phyloP scores from a whole-genome alignment of 2,888 invertebrate species.

The Harmothoe impar region DNA sequence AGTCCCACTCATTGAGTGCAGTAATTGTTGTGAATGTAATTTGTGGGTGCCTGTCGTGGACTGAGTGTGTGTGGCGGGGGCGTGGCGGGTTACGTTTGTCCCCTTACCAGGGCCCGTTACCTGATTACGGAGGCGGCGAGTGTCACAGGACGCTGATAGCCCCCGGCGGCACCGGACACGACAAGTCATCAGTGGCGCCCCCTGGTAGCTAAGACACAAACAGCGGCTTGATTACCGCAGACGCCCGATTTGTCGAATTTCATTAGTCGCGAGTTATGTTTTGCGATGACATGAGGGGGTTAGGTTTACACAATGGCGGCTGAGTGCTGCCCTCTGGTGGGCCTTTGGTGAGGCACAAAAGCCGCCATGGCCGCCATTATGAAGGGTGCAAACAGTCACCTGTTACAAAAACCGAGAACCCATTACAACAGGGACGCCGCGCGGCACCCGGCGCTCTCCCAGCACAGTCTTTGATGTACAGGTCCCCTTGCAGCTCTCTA shows the following conservation, averaged over 20 bases:
- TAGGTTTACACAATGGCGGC: conserved; percentile 22
- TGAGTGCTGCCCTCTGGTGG: background rate
- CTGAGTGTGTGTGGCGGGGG: conserved; percentile 1
- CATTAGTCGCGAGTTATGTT: conserved; percentile 56
- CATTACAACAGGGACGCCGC: conserved; percentile 39
- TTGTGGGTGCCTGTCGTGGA: background rate
- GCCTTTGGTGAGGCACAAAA: background rate
- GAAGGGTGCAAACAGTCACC: conserved; percentile 53
- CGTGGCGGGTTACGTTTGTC: background rate
- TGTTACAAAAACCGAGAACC: conserved; percentile 60
- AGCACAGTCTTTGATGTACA: conserved; percentile 31
- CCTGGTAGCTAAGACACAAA: conserved; percentile 20
- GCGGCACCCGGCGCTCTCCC: background rate
- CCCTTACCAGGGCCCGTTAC: background rate
- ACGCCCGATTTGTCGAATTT: conserved; percentile 58
- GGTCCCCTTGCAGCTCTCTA: conserved; percentile 43
- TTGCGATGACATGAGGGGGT: conserved; percentile 35
- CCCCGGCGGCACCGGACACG: background rate
- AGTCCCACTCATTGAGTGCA: background rate
- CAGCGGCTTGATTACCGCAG: conserved; percentile 8
- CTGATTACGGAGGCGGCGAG: background rate
- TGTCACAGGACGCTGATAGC: background rate
- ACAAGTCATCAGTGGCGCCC: conserved; percentile 31
- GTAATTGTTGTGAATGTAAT: conserved; percentile 34
- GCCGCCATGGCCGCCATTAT: background rate